Percentiles rank a stretch among this genome's conserved stretches.
phyloP scores from a whole-genome alignment of 2,113 vertebrate species.

The Ceyx margarethae region DNA sequence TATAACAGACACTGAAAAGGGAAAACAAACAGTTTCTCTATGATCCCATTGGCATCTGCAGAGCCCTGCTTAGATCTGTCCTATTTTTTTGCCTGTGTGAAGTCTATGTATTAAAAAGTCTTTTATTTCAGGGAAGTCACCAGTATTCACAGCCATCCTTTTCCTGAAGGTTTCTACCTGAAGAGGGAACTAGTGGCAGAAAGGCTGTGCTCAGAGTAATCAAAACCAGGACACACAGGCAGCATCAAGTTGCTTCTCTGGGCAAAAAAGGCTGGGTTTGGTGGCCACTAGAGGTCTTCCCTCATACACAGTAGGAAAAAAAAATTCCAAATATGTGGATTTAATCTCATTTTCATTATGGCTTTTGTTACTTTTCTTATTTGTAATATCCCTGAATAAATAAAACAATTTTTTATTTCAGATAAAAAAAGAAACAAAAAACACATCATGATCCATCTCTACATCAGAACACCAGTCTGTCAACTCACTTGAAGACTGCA shows the following conservation, averaged over 20 bases:
- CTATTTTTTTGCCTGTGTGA: background rate
- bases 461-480: background rate
- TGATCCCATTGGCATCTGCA: background rate
- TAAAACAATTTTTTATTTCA: background rate
- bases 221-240: background rate
- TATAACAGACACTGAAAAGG: background rate
- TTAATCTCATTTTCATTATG: background rate
- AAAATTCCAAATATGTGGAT: background rate
- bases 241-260: background rate
- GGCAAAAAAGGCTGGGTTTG: background rate
- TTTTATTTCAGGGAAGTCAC: background rate
- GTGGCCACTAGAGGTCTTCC: background rate
- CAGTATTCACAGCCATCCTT: background rate
- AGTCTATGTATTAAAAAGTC: background rate
- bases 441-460: background rate
- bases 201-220: background rate
- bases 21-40: background rate
- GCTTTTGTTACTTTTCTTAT: background rate
- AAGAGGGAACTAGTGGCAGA: background rate
- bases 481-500: background rate
- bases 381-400: background rate
- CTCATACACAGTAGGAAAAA: background rate
- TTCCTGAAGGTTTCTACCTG: background rate
- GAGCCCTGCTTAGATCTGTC: background rate
- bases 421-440: fast-evolving